Conservation (phyloP, 2,797 vertebrate genomes). For the Lepus oiostolus region DNA sequence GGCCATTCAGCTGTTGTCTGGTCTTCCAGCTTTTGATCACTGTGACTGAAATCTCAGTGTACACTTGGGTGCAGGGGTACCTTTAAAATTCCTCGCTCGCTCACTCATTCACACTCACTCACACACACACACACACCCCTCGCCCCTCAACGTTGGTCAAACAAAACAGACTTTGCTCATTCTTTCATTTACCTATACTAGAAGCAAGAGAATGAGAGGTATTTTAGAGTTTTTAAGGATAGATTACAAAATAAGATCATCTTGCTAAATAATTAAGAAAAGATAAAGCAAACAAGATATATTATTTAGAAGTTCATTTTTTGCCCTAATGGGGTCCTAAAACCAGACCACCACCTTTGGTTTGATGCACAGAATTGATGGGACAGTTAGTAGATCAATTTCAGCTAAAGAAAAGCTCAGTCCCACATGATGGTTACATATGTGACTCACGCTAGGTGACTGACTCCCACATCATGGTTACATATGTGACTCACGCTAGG, state of each 20-base stretch:
- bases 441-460: background rate
- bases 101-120: background rate
- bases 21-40: background rate
- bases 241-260: conserved; percentile 59
- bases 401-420: conserved; percentile 19
- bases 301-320: conserved; percentile 25
- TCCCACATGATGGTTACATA: background rate
- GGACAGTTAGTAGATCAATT: background rate
- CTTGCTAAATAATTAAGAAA: conserved; percentile 65
- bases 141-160: background rate
- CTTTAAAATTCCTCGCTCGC: background rate
- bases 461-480: conserved; percentile 1
- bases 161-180: conserved; percentile 29
- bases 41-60: background rate
- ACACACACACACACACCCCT: background rate
- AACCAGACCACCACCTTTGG: conserved; percentile 22
- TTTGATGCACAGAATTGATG: background rate
- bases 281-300: conserved; percentile 45
- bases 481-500: background rate
- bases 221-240: conserved; percentile 53
- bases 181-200: conserved; percentile 56
- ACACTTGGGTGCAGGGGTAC: background rate
- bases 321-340: background rate
- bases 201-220: conserved; percentile 62
- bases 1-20: background rate